phyloP scores from a whole-genome alignment of 2,113 vertebrate genomes.

The Rattus rattus region DNA sequence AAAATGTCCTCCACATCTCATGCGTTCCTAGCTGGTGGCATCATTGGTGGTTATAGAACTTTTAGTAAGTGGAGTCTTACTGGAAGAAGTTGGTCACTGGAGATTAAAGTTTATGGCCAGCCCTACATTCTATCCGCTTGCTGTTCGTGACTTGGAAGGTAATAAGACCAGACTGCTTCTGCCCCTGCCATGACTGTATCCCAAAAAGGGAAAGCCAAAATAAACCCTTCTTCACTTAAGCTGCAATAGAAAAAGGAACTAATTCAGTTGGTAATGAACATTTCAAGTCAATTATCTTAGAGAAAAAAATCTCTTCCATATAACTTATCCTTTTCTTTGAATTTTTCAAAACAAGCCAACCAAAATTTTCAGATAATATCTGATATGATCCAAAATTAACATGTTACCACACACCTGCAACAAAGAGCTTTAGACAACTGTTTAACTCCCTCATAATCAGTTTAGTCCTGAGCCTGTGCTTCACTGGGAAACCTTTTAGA shows the following conservation, averaged over 20 bases:
- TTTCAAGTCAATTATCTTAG: slow-evolving; percentile 53
- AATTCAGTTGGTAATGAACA: neutral
- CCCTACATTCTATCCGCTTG: neutral
- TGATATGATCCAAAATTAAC: neutral
- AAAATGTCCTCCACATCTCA: neutral
- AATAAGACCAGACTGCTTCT: neutral
- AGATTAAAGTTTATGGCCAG: too few species aligned
- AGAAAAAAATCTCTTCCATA: neutral
- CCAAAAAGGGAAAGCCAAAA: neutral
- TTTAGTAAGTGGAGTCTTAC: neutral
- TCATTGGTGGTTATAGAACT: neutral
- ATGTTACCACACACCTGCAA: neutral
- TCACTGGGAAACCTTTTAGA: slow-evolving; percentile 62
- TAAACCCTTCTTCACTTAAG: neutral
- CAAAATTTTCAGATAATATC: neutral
- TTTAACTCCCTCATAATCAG: slow-evolving; percentile 62
- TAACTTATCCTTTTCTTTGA: neutral
- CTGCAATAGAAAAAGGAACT: neutral
- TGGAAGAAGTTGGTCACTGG: neutral
- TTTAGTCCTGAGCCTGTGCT: slow-evolving; percentile 61
- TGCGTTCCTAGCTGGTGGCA: neutral
- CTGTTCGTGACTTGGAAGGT: neutral
- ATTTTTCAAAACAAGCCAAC: neutral
- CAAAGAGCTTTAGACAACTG: slow-evolving; percentile 42
- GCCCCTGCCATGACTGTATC: neutral